phyloP scores from a whole-genome alignment of 2,797 vertebrate genomes.

The Nyctalus aviator region DNA sequence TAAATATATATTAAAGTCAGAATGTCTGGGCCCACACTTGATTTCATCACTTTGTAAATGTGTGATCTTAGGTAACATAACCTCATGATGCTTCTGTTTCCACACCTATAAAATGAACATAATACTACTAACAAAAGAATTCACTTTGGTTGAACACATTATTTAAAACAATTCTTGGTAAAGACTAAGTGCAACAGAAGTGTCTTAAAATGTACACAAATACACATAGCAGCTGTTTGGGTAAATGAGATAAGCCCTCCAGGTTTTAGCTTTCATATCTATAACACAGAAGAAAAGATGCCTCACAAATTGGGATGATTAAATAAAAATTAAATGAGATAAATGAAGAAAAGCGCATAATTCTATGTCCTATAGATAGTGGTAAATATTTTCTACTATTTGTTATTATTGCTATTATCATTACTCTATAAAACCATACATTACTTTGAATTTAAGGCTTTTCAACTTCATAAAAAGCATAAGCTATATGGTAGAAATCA shows the following conservation, averaged over 20 bases:
- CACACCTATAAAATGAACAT: neutral
- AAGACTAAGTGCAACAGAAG: neutral
- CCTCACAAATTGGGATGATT: neutral
- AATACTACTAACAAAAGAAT: neutral
- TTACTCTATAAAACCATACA: neutral
- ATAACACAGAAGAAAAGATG: neutral
- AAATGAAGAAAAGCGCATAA: neutral
- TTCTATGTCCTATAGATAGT: neutral
- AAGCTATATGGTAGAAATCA: neutral
- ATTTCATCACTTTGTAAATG: neutral
- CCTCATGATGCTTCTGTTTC: neutral
- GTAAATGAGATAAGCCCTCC: neutral
- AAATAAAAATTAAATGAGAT: neutral
- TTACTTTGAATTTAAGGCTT: slow-evolving; percentile 34
- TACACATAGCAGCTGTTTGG: neutral
- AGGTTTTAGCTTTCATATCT: neutral
- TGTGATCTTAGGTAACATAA: neutral
- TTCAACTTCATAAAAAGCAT: neutral
- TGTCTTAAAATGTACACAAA: neutral
- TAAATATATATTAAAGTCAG: neutral
- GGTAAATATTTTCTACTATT: neutral
- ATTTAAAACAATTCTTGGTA: neutral
- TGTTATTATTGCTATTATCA: neutral
- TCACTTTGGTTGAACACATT: neutral
- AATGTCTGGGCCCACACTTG: neutral